Evolutionary conservation across 2,113 vertebrate species (phyloP).

Genomic region (Psilopogon haemacephalus): DNA sequence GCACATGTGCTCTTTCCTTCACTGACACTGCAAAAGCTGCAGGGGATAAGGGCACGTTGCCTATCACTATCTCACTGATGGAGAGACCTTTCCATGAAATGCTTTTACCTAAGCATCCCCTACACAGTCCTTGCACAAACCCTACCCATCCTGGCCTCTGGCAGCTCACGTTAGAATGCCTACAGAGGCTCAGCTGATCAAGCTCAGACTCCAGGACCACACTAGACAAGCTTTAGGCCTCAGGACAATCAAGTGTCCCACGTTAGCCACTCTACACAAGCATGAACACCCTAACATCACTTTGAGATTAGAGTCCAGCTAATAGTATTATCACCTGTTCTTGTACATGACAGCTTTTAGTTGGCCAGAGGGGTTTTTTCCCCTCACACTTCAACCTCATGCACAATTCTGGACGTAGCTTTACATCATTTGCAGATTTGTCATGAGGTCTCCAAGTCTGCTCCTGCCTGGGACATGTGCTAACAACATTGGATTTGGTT

Average conservation of each 20-base stretch:
- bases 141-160: neutral
- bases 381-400: neutral
- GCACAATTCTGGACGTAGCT: neutral
- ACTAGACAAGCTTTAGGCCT: neutral
- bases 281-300: neutral
- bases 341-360: neutral
- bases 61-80: neutral
- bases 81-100: neutral
- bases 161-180: neutral
- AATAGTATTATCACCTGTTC: neutral
- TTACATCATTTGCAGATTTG: neutral
- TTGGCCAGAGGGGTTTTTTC: neutral
- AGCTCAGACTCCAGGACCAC: neutral
- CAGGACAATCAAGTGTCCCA: no score
- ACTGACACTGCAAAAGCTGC: neutral
- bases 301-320: neutral
- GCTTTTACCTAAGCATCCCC: neutral
- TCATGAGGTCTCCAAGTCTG: neutral
- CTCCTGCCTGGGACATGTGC: neutral
- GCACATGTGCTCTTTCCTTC: neutral
- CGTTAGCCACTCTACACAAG: neutral
- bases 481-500: neutral
- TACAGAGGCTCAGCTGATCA: neutral
- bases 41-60: neutral
- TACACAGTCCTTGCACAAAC: neutral